These are phyloP conservation scores for Scaptomyza montana DNA, from an alignment of 1,140 invertebrate species.

Conservation along the genomic window DNA sequence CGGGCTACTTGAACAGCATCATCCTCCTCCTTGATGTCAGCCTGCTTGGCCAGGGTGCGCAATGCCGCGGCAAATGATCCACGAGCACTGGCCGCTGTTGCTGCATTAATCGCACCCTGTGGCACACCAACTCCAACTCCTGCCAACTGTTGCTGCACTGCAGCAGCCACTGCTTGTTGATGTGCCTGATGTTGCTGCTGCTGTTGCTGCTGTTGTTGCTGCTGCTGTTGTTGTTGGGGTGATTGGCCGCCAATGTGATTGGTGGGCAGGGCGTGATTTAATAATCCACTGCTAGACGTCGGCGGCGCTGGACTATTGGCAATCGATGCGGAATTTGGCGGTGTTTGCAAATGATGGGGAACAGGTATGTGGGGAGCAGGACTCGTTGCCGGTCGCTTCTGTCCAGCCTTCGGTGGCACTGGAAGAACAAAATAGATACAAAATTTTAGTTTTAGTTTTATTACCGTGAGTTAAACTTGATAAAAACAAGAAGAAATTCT, in stretches of 20 bases:
- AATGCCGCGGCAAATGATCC: constrained; percentile 90
- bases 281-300: constrained; percentile 27
- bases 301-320: constrained; percentile 52
- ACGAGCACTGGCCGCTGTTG: constrained; percentile 83
- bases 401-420: constrained; percentile 82
- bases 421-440: constrained; percentile 27
- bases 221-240: constrained; percentile 59
- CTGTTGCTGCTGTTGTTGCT: constrained; percentile 62
- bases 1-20: constrained; percentile 45
- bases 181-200: constrained; percentile 72
- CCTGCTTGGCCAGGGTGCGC: constrained; percentile 91
- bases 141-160: constrained; percentile 77
- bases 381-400: constrained; percentile 81
- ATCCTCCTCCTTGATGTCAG: constrained; percentile 85
- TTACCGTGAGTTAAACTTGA: too few species aligned
- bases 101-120: constrained; percentile 84
- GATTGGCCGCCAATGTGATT: constrained; percentile 78
- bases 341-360: constrained; percentile 80
- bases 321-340: constrained; percentile 54
- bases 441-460: not conserved
- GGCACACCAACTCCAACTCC: constrained; percentile 78
- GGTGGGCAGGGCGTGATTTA: constrained; percentile 72
- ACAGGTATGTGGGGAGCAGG: constrained; percentile 82
- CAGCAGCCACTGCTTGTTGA: constrained; percentile 79
- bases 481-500: too few species aligned